phyloP scores from a whole-genome alignment of 2,113 vertebrate species.

The Rafetus swinhoei region DNA sequence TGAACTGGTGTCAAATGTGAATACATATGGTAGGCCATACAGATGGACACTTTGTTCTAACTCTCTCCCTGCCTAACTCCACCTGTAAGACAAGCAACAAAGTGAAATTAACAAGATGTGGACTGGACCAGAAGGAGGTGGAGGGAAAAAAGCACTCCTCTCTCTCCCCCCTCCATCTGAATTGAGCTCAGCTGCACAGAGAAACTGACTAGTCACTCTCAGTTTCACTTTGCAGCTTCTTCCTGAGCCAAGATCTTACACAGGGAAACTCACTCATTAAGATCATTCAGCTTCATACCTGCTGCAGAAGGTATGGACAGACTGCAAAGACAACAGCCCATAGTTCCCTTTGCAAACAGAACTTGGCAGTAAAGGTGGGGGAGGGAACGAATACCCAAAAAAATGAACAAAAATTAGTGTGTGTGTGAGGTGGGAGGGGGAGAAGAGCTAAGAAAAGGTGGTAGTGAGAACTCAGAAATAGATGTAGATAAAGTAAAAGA shows the following conservation, averaged over 20 bases:
- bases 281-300: slow-evolving; percentile 28
- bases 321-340: background rate
- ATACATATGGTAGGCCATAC: background rate
- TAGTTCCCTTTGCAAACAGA: background rate
- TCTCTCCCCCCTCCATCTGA: background rate
- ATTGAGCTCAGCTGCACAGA: background rate
- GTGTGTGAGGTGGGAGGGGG: accelerated
- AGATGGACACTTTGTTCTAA: background rate
- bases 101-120: background rate
- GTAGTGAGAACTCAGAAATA: background rate
- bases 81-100: slow-evolving; percentile 30
- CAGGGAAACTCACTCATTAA: slow-evolving; percentile 21
- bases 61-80: background rate
- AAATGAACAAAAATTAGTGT: background rate
- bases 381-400: background rate
- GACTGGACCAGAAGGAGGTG: slow-evolving; percentile 1
- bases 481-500: background rate
- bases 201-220: slow-evolving; percentile 38
- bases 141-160: slow-evolving; percentile 32
- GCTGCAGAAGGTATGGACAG: background rate
- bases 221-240: slow-evolving; percentile 43
- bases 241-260: slow-evolving; percentile 26
- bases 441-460: background rate
- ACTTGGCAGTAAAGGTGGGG: background rate
- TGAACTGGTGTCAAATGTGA: background rate